Base-by-base conservation (phyloP, 2,888 invertebrate genomes). In the Ditula angustiorana region DNA sequence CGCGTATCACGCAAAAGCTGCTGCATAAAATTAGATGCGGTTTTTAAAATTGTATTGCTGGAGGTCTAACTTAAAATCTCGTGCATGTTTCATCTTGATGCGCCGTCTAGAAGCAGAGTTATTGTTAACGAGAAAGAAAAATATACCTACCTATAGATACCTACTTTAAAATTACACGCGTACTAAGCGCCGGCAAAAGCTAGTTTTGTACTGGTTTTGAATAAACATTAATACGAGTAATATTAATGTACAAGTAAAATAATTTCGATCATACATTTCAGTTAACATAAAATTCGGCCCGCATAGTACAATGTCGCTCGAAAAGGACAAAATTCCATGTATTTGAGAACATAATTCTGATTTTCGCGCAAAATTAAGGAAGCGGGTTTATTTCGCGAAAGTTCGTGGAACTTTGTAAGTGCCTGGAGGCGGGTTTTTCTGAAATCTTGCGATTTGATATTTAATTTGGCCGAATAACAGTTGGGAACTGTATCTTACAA, bases 351-450 rank as follows among this genome's bases (percentile, higher is more conserved):
- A 41, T 41, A 19, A 41, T 41, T 41, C 41, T 19, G 41, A 41
- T 41, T 41, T 41, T 41, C 41, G 41, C 19, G 41, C 41, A 19
- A 41, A 41, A 41, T 41, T 41, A 41, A 41, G 41, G 41, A 41
- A 19, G 19, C 41, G 41, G 19, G 41, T 10, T 41, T 41, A 41
- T 41, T 41, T 19, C 41, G 41, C 0, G 41, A 41, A 41, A 41
- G 19, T 41, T 41, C 41, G 2, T 8, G 10, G 10, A 41, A 41
- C 19, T 41, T 41, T 10, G 19, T 5, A 41, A 41, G 41, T 19
- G 41, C 41, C 41, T 19, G 41, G 19, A 19, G 41, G 41, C 19
- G 41, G 19, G 19, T 41, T 41, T 41, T 41, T 41, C 19, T 19
- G 41, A 19, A 41, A 41, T 41, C 41, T 41, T 19, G 41, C 41